These are phyloP conservation scores for Actinernus sp. DNA, from an alignment of 92 coral and sea anemone species.

Conservation along the genomic window DNA sequence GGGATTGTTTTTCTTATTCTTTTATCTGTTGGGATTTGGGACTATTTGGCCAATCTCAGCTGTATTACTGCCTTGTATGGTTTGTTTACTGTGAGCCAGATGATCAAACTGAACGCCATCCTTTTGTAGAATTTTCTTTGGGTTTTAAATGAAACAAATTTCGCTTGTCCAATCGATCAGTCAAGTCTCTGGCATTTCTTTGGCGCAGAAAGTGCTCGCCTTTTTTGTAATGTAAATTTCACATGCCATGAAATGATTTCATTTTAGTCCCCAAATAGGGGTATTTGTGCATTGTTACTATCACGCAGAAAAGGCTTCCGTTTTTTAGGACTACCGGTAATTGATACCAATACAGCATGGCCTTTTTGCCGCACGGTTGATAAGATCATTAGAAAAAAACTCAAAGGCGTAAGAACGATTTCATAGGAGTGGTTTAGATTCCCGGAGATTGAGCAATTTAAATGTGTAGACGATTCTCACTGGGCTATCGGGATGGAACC, in stretches of 20 bases:
- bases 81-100: conserved; percentile 2
- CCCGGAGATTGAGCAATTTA: conserved; percentile 4
- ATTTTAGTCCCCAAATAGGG: conserved; percentile 3
- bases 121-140: too few species aligned
- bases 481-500: too few species aligned
- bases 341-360: conserved; percentile 25
- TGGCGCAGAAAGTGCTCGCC: too few species aligned
- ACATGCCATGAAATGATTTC: conserved; percentile 19
- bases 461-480: neutral
- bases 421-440: neutral
- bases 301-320: conserved; percentile 27
- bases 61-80: neutral
- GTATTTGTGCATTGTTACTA: conserved; percentile 25
- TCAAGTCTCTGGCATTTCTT: too few species aligned
- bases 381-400: conserved; percentile 4
- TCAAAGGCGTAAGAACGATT: neutral
- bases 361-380: conserved; percentile 14
- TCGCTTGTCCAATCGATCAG: too few species aligned
- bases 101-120: too few species aligned
- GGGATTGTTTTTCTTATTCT: too few species aligned
- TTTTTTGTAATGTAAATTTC: conserved; percentile 9
- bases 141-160: too few species aligned
- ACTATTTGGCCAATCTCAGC: too few species aligned
- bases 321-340: conserved; percentile 37
- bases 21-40: too few species aligned